Evolutionary conservation across 2,888 invertebrate genomes (phyloP).

Genomic region (Caenorhabditis sp.): DNA sequence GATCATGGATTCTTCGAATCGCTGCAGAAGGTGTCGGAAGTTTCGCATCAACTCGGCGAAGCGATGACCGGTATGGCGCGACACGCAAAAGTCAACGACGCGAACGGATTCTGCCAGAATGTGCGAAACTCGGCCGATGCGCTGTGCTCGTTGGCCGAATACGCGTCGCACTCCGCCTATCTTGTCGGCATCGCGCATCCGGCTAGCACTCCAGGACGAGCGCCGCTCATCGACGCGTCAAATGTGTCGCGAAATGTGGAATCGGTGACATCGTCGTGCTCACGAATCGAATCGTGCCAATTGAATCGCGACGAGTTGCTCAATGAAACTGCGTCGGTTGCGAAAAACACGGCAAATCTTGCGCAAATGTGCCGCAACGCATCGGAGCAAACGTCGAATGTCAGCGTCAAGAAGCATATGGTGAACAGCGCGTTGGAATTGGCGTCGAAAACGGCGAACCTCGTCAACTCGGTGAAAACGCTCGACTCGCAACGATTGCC

Average conservation of each 20-base stretch:
- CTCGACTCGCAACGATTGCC: slow-evolving; percentile 75
- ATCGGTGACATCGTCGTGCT: slow-evolving; percentile 88
- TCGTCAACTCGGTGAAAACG: slow-evolving; percentile 91
- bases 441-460: slow-evolving; percentile 89
- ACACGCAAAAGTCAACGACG: slow-evolving; percentile 86
- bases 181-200: slow-evolving; percentile 91
- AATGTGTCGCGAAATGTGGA: slow-evolving; percentile 86
- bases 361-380: slow-evolving; percentile 94
- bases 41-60: slow-evolving; percentile 79
- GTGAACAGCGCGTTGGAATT: slow-evolving; percentile 97
- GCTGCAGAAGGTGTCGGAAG: slow-evolving; percentile 78
- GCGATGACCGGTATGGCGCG: slow-evolving; percentile 92
- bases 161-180: slow-evolving; percentile 90
- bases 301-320: slow-evolving; percentile 53
- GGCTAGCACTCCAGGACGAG: slow-evolving; percentile 82
- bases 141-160: slow-evolving; percentile 89
- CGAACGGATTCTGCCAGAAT: slow-evolving; percentile 84
- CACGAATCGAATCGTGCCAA: slow-evolving; percentile 67
- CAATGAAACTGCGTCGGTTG: slow-evolving; percentile 82
- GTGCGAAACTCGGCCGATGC: slow-evolving; percentile 79
- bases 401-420: slow-evolving; percentile 88
- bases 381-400: slow-evolving; percentile 86
- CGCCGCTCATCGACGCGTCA: slow-evolving; percentile 87
- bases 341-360: slow-evolving; percentile 91
- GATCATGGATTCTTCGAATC: slow-evolving; percentile 77